Conservation (phyloP, 2,113 vertebrate species). For the Colius striatus region DNA sequence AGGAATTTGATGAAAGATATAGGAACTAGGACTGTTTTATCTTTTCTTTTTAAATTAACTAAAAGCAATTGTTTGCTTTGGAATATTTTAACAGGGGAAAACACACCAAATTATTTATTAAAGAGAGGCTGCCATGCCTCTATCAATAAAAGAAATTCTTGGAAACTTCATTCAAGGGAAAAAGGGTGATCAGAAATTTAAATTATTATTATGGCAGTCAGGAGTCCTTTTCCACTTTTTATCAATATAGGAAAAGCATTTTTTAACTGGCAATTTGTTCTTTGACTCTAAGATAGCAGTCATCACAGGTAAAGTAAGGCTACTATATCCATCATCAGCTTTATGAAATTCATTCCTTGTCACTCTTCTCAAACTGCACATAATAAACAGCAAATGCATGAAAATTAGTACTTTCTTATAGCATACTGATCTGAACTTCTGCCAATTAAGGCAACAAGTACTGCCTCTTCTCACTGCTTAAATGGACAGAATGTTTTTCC, state of each 20-base stretch:
- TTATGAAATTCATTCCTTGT: background rate
- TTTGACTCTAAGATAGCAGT: background rate
- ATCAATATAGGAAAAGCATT: background rate
- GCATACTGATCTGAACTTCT: background rate
- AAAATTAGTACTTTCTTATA: background rate
- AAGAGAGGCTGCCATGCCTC: background rate
- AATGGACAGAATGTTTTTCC: background rate
- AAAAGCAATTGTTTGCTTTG: background rate
- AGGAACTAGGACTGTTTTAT: background rate
- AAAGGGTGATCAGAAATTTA: background rate
- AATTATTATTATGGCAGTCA: background rate
- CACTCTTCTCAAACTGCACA: background rate
- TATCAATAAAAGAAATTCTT: rapidly evolving
- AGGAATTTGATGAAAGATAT: background rate
- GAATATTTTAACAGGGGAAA: background rate
- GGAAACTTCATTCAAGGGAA: background rate
- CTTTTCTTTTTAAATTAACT: background rate
- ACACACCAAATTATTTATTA: background rate
- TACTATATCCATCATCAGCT: background rate
- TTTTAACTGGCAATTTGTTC: background rate
- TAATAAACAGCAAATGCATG: background rate
- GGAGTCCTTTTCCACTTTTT: background rate
- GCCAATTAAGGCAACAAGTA: background rate
- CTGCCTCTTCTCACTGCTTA: background rate
- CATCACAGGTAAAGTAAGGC: too few species aligned